phyloP scores from a whole-genome alignment of 2,888 invertebrate species.

The Lumbricus terrestris region DNA sequence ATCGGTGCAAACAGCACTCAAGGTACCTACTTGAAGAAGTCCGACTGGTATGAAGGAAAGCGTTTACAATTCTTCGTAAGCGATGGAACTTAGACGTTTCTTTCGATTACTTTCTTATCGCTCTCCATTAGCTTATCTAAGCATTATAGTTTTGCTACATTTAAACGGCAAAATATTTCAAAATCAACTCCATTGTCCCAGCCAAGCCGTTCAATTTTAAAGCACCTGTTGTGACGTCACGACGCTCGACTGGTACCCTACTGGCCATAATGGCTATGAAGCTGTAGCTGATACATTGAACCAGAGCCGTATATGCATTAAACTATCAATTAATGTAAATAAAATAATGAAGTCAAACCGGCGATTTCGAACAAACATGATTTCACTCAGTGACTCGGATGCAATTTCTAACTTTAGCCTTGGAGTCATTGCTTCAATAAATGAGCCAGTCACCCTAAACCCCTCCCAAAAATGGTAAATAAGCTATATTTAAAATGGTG shows the following conservation, averaged over 20 bases:
- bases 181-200: background rate
- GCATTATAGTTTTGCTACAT: background rate
- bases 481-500: too few relatives aligned
- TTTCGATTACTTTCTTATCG: background rate
- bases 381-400: background rate
- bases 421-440: too few relatives aligned
- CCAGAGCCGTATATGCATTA: too few relatives aligned
- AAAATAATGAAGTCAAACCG: background rate
- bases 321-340: background rate
- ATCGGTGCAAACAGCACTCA: background rate
- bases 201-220: background rate
- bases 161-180: background rate
- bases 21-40: background rate
- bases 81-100: background rate
- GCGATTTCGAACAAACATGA: background rate
- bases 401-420: background rate
- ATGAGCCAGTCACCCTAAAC: too few relatives aligned
- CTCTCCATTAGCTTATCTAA: background rate
- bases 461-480: too few relatives aligned
- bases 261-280: too few relatives aligned
- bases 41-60: background rate
- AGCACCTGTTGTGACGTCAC: slow-evolving; percentile 5
- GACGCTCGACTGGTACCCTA: slow-evolving; percentile 3
- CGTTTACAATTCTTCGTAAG: background rate
- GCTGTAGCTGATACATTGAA: too few relatives aligned